These are phyloP conservation scores for Synanthedon formicaeformis DNA, from an alignment of 2,888 invertebrate species.

Conservation along the genomic window DNA sequence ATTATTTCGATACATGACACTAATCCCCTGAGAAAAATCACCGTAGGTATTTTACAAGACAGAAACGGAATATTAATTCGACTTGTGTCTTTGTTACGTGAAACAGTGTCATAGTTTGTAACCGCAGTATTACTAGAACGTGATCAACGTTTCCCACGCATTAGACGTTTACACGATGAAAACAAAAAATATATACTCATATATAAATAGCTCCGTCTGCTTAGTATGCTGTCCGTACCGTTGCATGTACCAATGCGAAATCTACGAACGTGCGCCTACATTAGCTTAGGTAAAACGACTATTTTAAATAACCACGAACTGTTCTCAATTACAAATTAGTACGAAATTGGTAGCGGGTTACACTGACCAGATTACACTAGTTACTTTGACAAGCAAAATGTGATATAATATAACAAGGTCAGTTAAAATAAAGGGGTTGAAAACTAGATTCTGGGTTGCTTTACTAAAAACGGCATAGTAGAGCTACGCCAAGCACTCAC, in stretches of 20 bases:
- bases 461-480: no score
- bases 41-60: no score
- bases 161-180: slow-evolving; percentile 2
- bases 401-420: no score
- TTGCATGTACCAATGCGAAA: slow-evolving; percentile 25
- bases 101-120: neutral
- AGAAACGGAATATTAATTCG: no score
- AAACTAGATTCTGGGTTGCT: no score
- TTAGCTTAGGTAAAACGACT: neutral
- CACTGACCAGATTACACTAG: no score
- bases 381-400: no score
- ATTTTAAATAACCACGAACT: slow-evolving; percentile 3
- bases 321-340: slow-evolving; percentile 8
- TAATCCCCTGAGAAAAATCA: no score
- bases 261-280: slow-evolving; percentile 12
- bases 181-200: slow-evolving; percentile 12
- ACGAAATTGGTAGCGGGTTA: no score
- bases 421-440: no score
- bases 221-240: slow-evolving; percentile 40
- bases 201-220: slow-evolving; percentile 20
- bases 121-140: neutral
- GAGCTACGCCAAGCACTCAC: no score
- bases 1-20: no score
- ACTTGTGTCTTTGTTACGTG: neutral
- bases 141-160: slow-evolving; percentile 2